Evolutionary conservation across 2,888 invertebrate species (phyloP), one percentile per base, ranked within the genome.

Genomic region (Erannis defoliaria): DNA sequence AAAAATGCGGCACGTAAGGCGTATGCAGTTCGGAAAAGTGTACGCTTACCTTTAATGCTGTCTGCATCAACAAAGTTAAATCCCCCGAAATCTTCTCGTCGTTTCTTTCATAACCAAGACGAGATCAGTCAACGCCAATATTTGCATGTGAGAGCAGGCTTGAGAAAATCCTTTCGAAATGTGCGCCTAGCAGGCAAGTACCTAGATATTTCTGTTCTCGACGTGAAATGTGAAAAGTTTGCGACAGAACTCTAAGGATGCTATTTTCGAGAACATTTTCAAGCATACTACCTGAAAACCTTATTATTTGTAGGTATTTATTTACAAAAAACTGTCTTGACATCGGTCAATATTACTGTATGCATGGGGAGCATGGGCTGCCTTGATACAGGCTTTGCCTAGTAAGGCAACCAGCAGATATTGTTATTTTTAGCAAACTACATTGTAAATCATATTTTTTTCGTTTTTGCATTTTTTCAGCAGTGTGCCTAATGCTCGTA

Each of bases 51-150:
- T 26, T 26, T 18, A 18, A 19, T 18, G 12, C 48, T 19, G 55
- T 42, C 48, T 62, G 21, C 49, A 33, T 16, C 46, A 31, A 26
- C 49, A 51, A 56, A 42, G 63, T 55, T 53, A 65, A 64, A 64
- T 61, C 64, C 61, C 35, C 43, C 8, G 14, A 60, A 68, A 70
- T 64, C 70, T 62, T 16, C 61, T 64, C 49, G 45, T 19, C 12
- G 35, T 59, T 62, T 56, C 61, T 70, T 72, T 66, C 68, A 66
- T 68, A 68, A 72, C 63, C 58, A 58, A 58, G 69, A 74, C 72
- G 70, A 72, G 71, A 75, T 71, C 70, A 71, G 62, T 63, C 70
- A 71, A 54, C 55, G 62, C 68, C 72, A 76, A 77, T 77, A 75
- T 78, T 77, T 75, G 67, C 76, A 73, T 73, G 33, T 42, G 65